These are phyloP conservation scores for Aldabrachelys gigantea DNA, from an alignment of 2,113 vertebrate species.

Conservation along the genomic window DNA sequence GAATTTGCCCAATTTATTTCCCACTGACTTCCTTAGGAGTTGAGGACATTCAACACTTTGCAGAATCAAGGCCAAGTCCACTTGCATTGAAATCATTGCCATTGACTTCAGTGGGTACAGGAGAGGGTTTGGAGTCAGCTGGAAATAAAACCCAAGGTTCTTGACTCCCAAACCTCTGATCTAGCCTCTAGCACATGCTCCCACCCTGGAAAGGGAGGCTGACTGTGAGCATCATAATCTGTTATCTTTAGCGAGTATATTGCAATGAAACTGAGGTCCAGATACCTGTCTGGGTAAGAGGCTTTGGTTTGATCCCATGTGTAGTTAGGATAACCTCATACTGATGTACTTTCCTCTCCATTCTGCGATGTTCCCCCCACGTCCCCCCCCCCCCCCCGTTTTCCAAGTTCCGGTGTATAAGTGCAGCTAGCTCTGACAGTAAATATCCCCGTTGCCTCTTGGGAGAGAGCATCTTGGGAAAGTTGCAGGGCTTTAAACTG, in stretches of 20 bases:
- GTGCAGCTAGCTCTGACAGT: neutral
- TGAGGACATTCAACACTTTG: neutral
- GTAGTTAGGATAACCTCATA: neutral
- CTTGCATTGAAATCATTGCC: too few relatives aligned
- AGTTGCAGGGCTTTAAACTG: neutral
- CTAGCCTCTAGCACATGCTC: neutral
- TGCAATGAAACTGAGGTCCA: neutral
- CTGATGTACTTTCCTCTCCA: neutral
- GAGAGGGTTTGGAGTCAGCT: neutral
- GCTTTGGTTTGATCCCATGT: neutral
- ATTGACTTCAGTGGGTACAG: neutral
- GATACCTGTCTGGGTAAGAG: neutral
- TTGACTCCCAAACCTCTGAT: neutral
- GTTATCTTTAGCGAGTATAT: neutral
- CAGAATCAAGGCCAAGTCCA: neutral
- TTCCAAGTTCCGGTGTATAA: neutral
- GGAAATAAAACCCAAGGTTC: neutral
- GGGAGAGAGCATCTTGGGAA: neutral
- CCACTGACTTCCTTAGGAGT: neutral
- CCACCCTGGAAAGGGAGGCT: neutral
- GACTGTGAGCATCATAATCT: fast-evolving
- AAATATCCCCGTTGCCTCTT: neutral
- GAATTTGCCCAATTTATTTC: neutral
- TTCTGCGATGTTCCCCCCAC: neutral
- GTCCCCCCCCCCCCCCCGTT: neutral